Percentiles rank a stretch among this genome's conserved stretches.
Conservation (phyloP, 2,888 invertebrate species). For the Sinhomidia bicolor region DNA sequence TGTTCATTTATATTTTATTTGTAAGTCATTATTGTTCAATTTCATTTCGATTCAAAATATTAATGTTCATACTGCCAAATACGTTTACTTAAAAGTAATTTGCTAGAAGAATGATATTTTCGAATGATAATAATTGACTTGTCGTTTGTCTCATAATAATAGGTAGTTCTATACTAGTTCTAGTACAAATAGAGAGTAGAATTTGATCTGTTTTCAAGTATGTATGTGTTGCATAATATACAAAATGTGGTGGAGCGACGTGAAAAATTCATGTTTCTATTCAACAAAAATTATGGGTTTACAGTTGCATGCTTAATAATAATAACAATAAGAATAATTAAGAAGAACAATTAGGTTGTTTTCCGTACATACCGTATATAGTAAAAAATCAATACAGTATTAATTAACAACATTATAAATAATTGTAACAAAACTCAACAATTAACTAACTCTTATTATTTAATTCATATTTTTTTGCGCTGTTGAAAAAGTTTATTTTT, state of each 20-base stretch:
- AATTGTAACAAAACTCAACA: conserved; percentile 43
- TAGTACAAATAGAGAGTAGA: conserved; percentile 37
- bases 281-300: conserved; percentile 1
- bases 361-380: conserved; percentile 33
- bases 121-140: conserved; percentile 46
- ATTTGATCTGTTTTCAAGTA: conserved; percentile 27
- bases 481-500: neutral
- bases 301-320: neutral
- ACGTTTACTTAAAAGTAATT: neutral
- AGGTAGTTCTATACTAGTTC: conserved; percentile 8
- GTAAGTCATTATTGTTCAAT: conserved; percentile 60
- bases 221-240: conserved; percentile 11
- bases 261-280: conserved; percentile 49
- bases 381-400: conserved; percentile 50
- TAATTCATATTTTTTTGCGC: neutral
- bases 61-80: conserved; percentile 42
- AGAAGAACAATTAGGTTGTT: no score
- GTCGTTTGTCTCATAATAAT: conserved; percentile 35
- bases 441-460: neutral
- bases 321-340: neutral
- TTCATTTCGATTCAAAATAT: conserved; percentile 67
- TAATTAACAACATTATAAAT: neutral
- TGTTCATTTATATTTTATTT: conserved; percentile 44
- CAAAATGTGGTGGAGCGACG: conserved; percentile 52
- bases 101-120: conserved; percentile 55